Percentiles rank a stretch among this genome's conserved stretches.
Conservation (phyloP, 2,888 invertebrate genomes). For the Sylvicola cinctus region DNA sequence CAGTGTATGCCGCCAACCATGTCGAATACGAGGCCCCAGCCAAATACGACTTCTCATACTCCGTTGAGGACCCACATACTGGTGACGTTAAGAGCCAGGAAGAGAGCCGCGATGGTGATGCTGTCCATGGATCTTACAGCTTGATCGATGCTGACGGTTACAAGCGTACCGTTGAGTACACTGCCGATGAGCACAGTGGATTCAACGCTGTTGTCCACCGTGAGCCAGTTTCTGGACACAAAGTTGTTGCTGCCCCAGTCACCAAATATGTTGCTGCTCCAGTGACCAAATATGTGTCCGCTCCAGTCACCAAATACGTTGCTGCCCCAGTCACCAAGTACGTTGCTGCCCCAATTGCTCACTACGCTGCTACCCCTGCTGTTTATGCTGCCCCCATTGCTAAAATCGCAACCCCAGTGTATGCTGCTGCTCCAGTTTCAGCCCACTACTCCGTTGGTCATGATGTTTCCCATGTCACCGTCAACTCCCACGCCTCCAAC, state of each 20-base stretch:
- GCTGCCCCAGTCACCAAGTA: not conserved
- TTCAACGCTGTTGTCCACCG: slow-evolving; percentile 31
- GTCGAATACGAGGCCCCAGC: slow-evolving; percentile 20
- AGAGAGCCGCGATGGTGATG: slow-evolving; percentile 29
- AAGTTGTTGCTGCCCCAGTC: slow-evolving; percentile 14
- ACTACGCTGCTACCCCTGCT: slow-evolving; percentile 1
- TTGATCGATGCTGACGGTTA: slow-evolving; percentile 31
- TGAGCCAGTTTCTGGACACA: slow-evolving; percentile 25
- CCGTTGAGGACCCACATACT: slow-evolving; percentile 28
- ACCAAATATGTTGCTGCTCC: slow-evolving; percentile 9
- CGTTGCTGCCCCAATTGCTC: not conserved
- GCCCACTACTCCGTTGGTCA: not conserved
- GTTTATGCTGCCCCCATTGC: not conserved
- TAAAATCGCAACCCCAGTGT: not conserved
- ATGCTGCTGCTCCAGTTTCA: not conserved
- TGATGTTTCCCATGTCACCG: slow-evolving; percentile 1
- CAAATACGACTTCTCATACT: slow-evolving; percentile 27
- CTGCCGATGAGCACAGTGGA: slow-evolving; percentile 28
- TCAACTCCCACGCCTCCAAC: not conserved
- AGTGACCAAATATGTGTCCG: not conserved
- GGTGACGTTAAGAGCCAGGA: slow-evolving; percentile 31
- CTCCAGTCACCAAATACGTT: not conserved
- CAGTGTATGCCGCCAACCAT: not conserved
- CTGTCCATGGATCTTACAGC: slow-evolving; percentile 29
- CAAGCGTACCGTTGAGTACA: slow-evolving; percentile 30